These are phyloP conservation scores for Quiscalus mexicanus DNA, from an alignment of 2,113 vertebrate genomes.

Conservation along the genomic window DNA sequence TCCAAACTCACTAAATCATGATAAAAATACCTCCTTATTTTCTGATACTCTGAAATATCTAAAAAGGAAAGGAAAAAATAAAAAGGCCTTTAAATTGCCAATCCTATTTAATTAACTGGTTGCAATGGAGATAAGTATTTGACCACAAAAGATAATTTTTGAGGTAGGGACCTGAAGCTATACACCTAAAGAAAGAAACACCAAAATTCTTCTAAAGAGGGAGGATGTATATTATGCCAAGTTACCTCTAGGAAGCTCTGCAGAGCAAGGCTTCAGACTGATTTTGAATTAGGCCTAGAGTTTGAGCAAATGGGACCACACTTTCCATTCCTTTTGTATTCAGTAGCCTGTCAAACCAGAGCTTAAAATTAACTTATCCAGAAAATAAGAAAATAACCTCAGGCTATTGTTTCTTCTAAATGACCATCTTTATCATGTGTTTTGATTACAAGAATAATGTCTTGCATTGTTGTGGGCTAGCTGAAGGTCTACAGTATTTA, in stretches of 20 bases:
- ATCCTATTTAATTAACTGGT: background rate
- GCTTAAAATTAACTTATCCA: background rate
- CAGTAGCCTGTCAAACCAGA: background rate
- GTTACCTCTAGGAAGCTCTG: background rate
- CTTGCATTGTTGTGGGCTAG: background rate
- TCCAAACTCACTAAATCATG: background rate
- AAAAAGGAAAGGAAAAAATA: background rate
- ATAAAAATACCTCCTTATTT: background rate
- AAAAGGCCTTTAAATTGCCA: background rate
- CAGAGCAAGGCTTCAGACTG: background rate
- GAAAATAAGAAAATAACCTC: constrained; percentile 5
- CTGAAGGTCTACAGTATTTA: background rate
- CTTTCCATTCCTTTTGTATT: background rate
- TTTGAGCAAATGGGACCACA: background rate
- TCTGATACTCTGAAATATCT: background rate
- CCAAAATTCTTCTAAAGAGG: background rate
- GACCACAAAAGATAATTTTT: background rate
- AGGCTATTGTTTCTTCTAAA: background rate
- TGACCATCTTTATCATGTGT: background rate
- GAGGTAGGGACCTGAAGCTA: background rate
- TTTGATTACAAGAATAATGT: background rate
- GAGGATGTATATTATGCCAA: background rate
- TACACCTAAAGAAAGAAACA: background rate
- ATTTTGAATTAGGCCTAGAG: background rate
- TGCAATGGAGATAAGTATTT: background rate